These are phyloP conservation scores for Magallana ariakensis DNA, from an alignment of 1,140 invertebrate species.

Conservation along the genomic window DNA sequence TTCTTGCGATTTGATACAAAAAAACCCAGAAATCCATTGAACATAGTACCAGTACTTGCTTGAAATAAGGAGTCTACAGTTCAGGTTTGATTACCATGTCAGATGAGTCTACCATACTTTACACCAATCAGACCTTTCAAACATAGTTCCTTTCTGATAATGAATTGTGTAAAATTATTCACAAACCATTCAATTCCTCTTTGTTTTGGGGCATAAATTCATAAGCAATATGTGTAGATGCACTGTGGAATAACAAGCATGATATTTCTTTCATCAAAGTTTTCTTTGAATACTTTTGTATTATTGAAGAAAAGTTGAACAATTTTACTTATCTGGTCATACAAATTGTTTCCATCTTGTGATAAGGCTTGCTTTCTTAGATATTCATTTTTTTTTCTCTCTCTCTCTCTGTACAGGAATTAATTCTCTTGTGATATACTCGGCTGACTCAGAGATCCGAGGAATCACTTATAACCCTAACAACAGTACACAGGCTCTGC, in stretches of 20 bases:
- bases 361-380: neutral
- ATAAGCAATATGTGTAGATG: constrained; percentile 32
- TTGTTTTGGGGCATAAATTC: neutral
- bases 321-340: neutral
- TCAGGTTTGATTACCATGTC: too few relatives aligned
- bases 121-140: too few relatives aligned
- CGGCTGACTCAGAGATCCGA: constrained; percentile 87
- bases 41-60: too few relatives aligned
- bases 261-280: neutral
- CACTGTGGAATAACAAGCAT: constrained; percentile 32
- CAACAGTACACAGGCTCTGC: constrained; percentile 82
- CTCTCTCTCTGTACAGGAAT: constrained; percentile 70
- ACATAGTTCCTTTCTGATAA: too few relatives aligned
- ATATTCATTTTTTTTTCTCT: neutral
- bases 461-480: constrained; percentile 84
- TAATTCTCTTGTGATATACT: constrained; percentile 88
- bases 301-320: neutral
- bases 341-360: neutral
- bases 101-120: too few relatives aligned
- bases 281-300: neutral
- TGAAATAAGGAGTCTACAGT: too few relatives aligned
- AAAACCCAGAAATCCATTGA: too few relatives aligned
- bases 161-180: too few relatives aligned
- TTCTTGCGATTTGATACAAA: too few relatives aligned
- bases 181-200: neutral